Conservation (phyloP, 2,797 vertebrate species). For the Phrynocephalus vlangalii region DNA sequence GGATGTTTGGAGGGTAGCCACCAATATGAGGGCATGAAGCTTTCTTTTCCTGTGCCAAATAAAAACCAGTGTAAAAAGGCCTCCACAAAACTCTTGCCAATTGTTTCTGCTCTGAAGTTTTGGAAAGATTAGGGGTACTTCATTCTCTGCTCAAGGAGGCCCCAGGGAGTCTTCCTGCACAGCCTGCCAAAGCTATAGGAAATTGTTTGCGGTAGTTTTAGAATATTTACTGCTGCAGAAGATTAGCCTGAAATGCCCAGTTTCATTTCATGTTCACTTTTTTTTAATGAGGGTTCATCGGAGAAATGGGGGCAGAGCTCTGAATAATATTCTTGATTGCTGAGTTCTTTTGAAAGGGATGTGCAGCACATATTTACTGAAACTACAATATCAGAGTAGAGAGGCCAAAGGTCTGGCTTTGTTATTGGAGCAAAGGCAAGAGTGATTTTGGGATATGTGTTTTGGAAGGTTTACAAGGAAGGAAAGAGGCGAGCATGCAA, state of each 20-base stretch:
- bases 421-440: neutral
- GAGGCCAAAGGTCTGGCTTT: neutral
- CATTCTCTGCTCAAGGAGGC: conserved; percentile 32
- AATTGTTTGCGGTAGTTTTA: conserved; percentile 32
- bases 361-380: neutral
- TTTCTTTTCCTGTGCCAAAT: conserved; percentile 1
- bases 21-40: neutral
- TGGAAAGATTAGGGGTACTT: conserved; percentile 12
- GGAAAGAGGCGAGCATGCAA: too few species aligned
- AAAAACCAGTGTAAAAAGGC: neutral
- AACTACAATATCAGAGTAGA: neutral
- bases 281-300: neutral
- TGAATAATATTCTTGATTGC: neutral
- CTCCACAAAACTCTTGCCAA: neutral
- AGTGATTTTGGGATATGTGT: too few species aligned
- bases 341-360: neutral
- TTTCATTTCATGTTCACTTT: conserved; percentile 26
- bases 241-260: conserved; percentile 17
- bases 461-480: neutral
- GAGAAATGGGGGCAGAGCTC: neutral
- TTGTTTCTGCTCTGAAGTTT: conserved; percentile 35
- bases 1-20: conserved; percentile 29
- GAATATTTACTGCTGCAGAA: conserved; percentile 46
- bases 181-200: conserved; percentile 37
- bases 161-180: conserved; percentile 22